Evolutionary conservation across 2,113 vertebrate species (phyloP).

Genomic region (Laticauda laticaudata): DNA sequence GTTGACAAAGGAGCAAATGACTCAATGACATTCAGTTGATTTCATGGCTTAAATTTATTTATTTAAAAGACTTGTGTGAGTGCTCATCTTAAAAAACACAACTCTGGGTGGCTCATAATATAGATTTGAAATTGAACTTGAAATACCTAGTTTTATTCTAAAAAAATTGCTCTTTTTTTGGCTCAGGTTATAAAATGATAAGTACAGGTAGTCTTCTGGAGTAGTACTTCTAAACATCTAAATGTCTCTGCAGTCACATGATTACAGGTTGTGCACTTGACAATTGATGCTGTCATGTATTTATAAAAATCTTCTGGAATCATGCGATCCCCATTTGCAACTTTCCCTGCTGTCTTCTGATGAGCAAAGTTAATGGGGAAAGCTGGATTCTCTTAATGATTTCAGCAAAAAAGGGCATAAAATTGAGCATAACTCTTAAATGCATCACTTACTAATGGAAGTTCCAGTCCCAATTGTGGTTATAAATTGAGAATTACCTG

Average conservation of each 20-base stretch:
- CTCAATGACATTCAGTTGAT: neutral
- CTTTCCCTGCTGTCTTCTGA: neutral
- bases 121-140: neutral
- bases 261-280: neutral
- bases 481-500: neutral
- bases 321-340: neutral
- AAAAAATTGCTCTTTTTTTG: neutral
- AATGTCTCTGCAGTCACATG: neutral
- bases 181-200: neutral
- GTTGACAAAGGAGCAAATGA: neutral
- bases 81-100: neutral
- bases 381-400: neutral
- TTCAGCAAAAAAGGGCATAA: neutral
- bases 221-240: neutral
- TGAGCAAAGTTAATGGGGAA: neutral
- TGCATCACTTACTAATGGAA: neutral
- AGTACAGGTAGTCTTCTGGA: neutral
- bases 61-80: neutral
- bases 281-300: neutral
- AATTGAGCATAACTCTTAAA: neutral
- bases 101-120: neutral
- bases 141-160: neutral
- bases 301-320: neutral
- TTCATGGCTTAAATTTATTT: neutral
- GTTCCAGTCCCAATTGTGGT: neutral